Evolutionary conservation across 2,797 vertebrate species (phyloP).

Genomic region (Callimico goeldii): DNA sequence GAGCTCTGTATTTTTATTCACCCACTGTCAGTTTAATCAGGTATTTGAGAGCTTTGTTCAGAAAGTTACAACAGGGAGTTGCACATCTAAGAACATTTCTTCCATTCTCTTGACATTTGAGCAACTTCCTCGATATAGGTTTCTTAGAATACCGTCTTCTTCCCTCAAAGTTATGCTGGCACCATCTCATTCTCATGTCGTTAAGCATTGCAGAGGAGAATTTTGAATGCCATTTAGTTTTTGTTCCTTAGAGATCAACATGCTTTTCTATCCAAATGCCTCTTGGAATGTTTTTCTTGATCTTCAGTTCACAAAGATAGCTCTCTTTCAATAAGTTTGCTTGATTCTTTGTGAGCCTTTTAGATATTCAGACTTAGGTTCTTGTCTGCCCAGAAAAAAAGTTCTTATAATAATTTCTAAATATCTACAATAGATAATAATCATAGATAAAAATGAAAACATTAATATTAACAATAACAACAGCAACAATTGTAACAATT

Average conservation of each 20-base stretch:
- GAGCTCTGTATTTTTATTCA: not conserved
- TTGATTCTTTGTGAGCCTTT: not conserved
- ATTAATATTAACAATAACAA: not conserved
- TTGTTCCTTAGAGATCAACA: not conserved
- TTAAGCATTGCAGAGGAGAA: not conserved
- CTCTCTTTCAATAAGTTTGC: not conserved
- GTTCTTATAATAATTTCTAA: not conserved
- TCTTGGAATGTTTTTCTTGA: not conserved
- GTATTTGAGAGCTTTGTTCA: not conserved
- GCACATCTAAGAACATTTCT: not conserved
- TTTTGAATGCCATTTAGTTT: not conserved
- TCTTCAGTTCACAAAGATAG: not conserved
- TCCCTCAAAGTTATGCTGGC: not conserved
- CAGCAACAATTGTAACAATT: not conserved
- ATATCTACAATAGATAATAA: not conserved
- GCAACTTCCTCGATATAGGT: not conserved
- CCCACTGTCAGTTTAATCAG: not conserved
- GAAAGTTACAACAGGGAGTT: not conserved
- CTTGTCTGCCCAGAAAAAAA: not conserved
- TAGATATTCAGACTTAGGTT: not conserved
- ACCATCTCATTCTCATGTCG: not conserved
- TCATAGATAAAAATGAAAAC: not conserved
- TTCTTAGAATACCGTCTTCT: not conserved
- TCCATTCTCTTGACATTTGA: not conserved
- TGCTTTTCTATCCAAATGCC: not conserved